Evolutionary conservation across 2,113 vertebrate species (phyloP), one percentile per base, ranked within the genome.

Genomic region (Oxyura jamaicensis): DNA sequence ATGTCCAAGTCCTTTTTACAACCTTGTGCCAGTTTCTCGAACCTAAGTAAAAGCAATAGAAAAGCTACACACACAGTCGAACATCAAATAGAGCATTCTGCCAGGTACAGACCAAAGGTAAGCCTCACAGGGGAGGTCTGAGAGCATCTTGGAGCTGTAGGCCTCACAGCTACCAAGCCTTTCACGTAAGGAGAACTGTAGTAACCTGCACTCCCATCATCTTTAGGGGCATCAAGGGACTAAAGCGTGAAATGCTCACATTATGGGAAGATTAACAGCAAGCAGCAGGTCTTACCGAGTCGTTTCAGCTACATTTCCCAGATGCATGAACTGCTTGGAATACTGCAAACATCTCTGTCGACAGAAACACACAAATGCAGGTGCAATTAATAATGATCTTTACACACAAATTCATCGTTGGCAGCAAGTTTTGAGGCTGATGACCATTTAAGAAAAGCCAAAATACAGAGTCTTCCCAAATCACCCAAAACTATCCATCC

Each of bases 241-340:
- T 67, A 10, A 39, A 22, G 31, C 33, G 65, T 60, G 62, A 59
- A 75, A 12, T 6, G 35, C 33, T 12, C 29, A 21, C 14, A 2
- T 4, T 42, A 56, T 3, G 29, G 26, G 33, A 65, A 53, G 78
- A 48, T 0, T 19, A 83, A 53, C 35, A 67, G 53, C 3, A 3
- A 36, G 28, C 35, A 56, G 50, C 3, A 11, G 62, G 8, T 60
- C 98, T 98, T 97, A 99, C 99, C 98, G 98, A 52, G 99, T 98
- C 0, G 99, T 99, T 96, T 99, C 99, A 7, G 98, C 75, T 33
- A 99, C 96, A 6, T 99, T 99, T 77, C 99, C 99, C 97, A 99
- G 98, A 94, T 99, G 99, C 90, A 98, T 99, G 97, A 99, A 99
- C 80, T 99, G 99, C 97, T 99, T 99, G 86, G 99, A 99, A 96